Evolutionary conservation across 1,140 invertebrate genomes (phyloP), one percentile per base, ranked within the genome.

Genomic region (Trachymyrmex cornetzi): DNA sequence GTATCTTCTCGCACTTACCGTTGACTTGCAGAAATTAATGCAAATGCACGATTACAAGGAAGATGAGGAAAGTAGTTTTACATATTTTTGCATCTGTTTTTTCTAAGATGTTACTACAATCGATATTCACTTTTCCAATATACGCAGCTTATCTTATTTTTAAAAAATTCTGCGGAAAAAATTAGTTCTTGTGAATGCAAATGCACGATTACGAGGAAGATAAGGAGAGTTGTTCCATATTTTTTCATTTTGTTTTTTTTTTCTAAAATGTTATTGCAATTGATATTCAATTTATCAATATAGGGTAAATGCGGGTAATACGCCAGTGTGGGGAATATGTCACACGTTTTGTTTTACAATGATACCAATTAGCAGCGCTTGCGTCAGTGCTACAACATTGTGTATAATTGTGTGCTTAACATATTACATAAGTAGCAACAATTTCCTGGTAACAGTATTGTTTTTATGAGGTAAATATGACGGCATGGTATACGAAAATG

Each of bases 1-100:
- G 55, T 5, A 12, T 72, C 24, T 22, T 63, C 30, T 55, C n/a
- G 44, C n/a, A 44, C 34, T 12, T 24, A 44, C 11, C 44, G 24
- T 24, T 61, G 16, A 22, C 9, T 11, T 22, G 0, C 11, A 50
- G 30, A 75, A 84, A 74, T 84, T 74, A 72, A 74, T 34, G 24
- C 24, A n/a, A 84, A 61, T 24, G 38, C 66, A 57, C 11, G 66
- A 71, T 44, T 22, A 27, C 11, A 48, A 72, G 44, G n/a, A 22
- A 53, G 24, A 50, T 50, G 50, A 75, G 30, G 16, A 30, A 6
- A 34, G 5, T 16, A 38, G 34, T 50, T 12, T 38, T 9, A 30
- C 24, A n/a, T 19, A n/a, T 22, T 22, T 48, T 38, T 9, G 27
- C n/a, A 50, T 24, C 12, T 66, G 30, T 55, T 16, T 48, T 48